Evolutionary conservation across 53 echinoderm and acorn worm species (phyloP).

Genomic region (Holothuria scabra): DNA sequence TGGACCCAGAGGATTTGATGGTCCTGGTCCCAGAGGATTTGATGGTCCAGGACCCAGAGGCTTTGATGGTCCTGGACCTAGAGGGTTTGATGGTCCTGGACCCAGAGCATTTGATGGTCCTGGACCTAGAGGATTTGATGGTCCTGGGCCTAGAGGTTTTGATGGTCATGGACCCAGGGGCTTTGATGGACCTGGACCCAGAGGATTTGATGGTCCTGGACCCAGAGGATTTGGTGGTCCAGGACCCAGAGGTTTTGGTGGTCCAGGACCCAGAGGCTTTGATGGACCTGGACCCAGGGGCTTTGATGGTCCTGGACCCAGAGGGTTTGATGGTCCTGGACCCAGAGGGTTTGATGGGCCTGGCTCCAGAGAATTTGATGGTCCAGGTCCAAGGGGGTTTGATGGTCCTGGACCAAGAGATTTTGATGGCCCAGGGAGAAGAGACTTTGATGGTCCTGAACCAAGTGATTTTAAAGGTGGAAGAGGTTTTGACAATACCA

Average conservation of each 20-base stretch:
- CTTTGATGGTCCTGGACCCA: slow-evolving; percentile 30
- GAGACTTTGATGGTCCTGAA: slow-evolving; percentile 32
- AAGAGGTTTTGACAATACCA: slow-evolving; percentile 48
- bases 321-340: slow-evolving; percentile 31
- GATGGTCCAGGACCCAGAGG: slow-evolving; percentile 42
- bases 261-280: slow-evolving; percentile 53
- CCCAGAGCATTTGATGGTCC: slow-evolving; percentile 28
- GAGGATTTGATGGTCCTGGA: slow-evolving; percentile 39
- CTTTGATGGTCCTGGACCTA: slow-evolving; percentile 39
- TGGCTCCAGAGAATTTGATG: slow-evolving; percentile 19
- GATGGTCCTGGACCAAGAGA: slow-evolving; percentile 17
- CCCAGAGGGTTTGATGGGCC: slow-evolving; percentile 37
- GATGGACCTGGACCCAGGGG: slow-evolving; percentile 47
- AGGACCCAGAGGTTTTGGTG: slow-evolving; percentile 50
- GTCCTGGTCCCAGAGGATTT: slow-evolving; percentile 35
- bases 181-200: slow-evolving; percentile 52
- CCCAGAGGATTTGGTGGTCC: slow-evolving; percentile 44
- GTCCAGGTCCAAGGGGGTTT: not conserved
- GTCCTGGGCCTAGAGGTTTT: slow-evolving; percentile 25
- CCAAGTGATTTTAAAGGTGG: slow-evolving; percentile 31
- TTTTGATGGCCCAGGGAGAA: slow-evolving; percentile 31
- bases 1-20: slow-evolving; percentile 30
- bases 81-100: slow-evolving; percentile 36
- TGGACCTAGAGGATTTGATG: slow-evolving; percentile 37
- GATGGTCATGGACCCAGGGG: slow-evolving; percentile 34